phyloP scores from a whole-genome alignment of 2,113 vertebrate genomes.

The Elephas maximus region DNA sequence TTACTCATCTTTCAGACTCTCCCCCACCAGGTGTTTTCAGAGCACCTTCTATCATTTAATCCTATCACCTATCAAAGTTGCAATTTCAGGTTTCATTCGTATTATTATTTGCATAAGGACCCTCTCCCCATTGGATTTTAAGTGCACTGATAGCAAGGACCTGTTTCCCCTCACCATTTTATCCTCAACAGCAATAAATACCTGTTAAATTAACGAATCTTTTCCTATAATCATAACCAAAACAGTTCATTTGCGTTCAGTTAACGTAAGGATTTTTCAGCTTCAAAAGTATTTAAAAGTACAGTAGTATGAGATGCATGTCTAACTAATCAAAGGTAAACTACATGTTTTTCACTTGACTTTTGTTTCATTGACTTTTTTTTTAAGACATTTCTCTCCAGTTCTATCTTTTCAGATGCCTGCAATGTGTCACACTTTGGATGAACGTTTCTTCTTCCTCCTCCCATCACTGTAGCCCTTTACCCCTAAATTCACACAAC shows the following conservation, averaged over 20 bases:
- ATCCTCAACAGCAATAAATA: neutral
- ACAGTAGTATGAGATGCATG: neutral
- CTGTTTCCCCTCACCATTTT: neutral
- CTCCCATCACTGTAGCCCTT: neutral
- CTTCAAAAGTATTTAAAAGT: slow-evolving; percentile 35
- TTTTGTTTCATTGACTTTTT: slow-evolving; percentile 33
- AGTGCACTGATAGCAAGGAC: neutral
- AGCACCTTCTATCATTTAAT: neutral
- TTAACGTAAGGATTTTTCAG: neutral
- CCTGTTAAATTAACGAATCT: neutral
- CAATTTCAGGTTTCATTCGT: neutral
- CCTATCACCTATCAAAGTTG: neutral
- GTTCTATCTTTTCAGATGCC: neutral
- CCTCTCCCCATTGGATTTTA: too few species aligned
- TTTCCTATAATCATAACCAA: neutral
- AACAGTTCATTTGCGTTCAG: neutral
- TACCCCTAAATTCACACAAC: neutral
- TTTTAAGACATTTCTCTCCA: neutral
- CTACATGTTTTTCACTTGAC: neutral
- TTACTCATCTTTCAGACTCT: neutral
- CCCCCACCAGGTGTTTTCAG: neutral
- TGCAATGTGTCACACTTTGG: neutral
- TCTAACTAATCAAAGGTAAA: neutral
- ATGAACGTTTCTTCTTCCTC: neutral
- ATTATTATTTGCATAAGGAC: neutral